Percentiles rank a stretch among this genome's conserved stretches.
Evolutionary conservation across 2,113 vertebrate species (phyloP).

Genomic region (Nestor notabilis): DNA sequence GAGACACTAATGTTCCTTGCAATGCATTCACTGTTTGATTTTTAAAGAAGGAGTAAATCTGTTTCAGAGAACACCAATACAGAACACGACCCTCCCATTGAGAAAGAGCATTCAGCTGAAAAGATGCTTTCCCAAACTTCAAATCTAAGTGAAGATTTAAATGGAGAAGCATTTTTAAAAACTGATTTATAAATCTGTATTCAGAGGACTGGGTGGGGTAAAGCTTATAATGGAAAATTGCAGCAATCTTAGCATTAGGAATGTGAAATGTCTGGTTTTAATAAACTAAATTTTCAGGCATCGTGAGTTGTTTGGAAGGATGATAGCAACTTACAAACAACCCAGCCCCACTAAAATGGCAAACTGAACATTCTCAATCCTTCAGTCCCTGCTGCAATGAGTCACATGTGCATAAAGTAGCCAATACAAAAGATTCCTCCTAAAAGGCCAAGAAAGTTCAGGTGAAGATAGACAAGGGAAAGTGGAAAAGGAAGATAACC

Average conservation of each 20-base stretch:
- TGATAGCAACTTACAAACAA: constrained; percentile 9
- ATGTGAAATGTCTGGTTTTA: constrained; percentile 63
- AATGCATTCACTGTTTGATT: neutral
- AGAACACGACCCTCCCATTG: neutral
- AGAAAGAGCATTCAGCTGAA: neutral
- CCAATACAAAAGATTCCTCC: neutral
- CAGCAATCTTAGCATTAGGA: constrained; percentile 53
- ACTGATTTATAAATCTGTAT: constrained; percentile 35
- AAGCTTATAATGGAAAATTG: constrained; percentile 58
- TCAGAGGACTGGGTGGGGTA: constrained; percentile 53
- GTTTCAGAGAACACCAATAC: neutral
- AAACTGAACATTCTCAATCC: neutral
- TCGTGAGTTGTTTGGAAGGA: neutral
- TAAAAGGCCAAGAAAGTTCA: neutral
- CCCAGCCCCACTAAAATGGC: neutral
- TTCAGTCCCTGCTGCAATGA: neutral
- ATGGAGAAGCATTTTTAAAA: neutral
- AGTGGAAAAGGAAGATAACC: neutral
- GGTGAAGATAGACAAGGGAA: neutral
- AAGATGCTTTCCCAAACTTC: neutral
- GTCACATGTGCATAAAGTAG: neutral
- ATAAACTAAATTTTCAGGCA: constrained; percentile 49
- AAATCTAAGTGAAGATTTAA: neutral
- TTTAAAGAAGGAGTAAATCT: neutral
- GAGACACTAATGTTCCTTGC: neutral